A percentile compares a stretch with the other conserved stretches of the same genome.
Conservation (phyloP, 2,797 vertebrate species). For the Sebastes steindachneri region DNA sequence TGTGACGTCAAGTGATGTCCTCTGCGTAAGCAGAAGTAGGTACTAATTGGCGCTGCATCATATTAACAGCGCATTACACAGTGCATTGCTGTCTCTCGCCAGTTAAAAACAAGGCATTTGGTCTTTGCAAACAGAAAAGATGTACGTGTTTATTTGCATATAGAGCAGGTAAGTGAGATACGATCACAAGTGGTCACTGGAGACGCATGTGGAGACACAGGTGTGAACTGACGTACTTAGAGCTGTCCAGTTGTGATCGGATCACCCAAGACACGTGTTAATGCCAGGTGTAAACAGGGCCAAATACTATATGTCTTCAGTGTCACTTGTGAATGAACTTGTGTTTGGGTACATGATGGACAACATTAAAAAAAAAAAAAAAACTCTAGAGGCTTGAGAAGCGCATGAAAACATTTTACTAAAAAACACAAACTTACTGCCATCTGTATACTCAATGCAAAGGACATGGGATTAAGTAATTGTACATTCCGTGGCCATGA, state of each 20-base stretch:
- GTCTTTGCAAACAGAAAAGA: neutral
- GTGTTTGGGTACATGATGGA: neutral
- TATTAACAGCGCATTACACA: too few species aligned
- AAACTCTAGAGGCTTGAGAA: neutral
- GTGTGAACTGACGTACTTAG: too few species aligned
- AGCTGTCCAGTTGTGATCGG: too few species aligned
- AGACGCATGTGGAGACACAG: neutral
- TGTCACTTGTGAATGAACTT: neutral
- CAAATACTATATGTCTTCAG: neutral
- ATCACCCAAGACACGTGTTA: too few species aligned
- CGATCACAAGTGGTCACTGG: neutral
- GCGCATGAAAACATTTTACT: neutral
- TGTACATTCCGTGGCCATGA: neutral
- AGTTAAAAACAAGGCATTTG: neutral
- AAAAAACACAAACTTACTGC: neutral
- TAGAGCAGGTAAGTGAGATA: neutral
- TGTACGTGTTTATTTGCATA: neutral
- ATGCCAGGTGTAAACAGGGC: too few species aligned
- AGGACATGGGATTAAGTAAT: neutral
- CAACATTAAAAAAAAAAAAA: neutral
- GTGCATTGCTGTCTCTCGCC: neutral
- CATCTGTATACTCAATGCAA: neutral
- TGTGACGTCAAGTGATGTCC: neutral
- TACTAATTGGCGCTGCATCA: neutral
- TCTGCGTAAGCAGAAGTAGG: neutral